Conservation (phyloP, 2,888 invertebrate genomes). For the Nasonovia ribisnigri region DNA sequence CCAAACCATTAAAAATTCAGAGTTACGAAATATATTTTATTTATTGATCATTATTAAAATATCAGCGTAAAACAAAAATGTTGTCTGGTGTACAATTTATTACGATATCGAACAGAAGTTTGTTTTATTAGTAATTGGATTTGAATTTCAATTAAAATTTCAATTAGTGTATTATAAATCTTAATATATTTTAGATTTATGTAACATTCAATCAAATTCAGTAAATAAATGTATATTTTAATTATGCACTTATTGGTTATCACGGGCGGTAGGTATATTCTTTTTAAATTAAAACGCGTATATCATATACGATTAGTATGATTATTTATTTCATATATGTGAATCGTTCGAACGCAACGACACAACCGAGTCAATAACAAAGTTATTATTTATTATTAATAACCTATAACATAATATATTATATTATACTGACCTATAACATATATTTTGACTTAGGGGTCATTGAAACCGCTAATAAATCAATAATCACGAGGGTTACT, state of each 20-base stretch:
- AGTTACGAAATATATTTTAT: background rate
- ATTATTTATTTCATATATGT: background rate
- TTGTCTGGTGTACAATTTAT: background rate
- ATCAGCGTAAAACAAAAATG: background rate
- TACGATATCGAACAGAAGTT: background rate
- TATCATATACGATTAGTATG: background rate
- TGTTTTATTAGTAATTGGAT: constrained; percentile 23
- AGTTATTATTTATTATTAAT: background rate
- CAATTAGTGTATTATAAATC: constrained; percentile 9
- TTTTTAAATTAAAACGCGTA: constrained; percentile 21
- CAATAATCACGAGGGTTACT: background rate
- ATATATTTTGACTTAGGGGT: background rate
- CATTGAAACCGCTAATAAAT: background rate
- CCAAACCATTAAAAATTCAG: no score
- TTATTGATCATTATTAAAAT: background rate
- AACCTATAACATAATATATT: background rate
- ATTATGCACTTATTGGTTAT: background rate
- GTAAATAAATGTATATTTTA: background rate
- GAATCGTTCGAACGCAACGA: background rate
- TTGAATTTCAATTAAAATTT: constrained; percentile 33
- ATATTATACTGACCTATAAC: background rate
- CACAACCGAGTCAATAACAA: background rate
- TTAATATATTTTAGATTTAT: constrained; percentile 7
- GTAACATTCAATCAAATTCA: constrained; percentile 23
- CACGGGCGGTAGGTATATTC: background rate